Evolutionary conservation across 2,113 vertebrate genomes (phyloP).

Genomic region (Hydrochoerus hydrochaeris): DNA sequence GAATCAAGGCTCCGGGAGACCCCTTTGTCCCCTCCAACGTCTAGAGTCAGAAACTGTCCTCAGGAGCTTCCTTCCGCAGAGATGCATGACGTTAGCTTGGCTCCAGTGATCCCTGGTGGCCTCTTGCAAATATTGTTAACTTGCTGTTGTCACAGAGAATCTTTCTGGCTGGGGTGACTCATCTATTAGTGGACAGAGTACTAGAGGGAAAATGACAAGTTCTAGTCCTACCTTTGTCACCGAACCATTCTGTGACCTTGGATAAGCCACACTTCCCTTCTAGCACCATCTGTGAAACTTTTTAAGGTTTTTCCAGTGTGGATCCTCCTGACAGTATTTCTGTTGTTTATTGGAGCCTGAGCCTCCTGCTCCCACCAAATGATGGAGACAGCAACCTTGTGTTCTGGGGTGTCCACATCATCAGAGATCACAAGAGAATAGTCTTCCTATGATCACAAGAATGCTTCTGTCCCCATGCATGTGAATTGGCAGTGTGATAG

Average conservation of each 20-base stretch:
- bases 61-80: not conserved
- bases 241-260: not conserved
- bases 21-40: not conserved
- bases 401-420: not conserved
- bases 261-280: not conserved
- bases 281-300: not conserved
- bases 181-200: not conserved
- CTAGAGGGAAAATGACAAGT: not conserved
- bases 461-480: not conserved
- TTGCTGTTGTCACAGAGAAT: constrained; percentile 20
- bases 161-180: not conserved
- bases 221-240: not conserved
- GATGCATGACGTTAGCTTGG: constrained; percentile 34
- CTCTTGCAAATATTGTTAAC: constrained; percentile 39
- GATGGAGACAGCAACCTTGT: not conserved
- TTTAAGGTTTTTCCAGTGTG: not conserved
- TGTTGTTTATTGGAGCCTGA: not conserved
- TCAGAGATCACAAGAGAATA: not conserved
- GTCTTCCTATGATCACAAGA: not conserved
- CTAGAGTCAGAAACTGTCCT: not conserved
- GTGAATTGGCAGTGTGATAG: not conserved
- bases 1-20: not conserved
- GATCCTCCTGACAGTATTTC: not conserved
- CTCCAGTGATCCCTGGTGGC: not conserved
- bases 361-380: not conserved